Base-by-base conservation (phyloP, 2,797 vertebrate species). In the Cacajao melanocephalus region DNA sequence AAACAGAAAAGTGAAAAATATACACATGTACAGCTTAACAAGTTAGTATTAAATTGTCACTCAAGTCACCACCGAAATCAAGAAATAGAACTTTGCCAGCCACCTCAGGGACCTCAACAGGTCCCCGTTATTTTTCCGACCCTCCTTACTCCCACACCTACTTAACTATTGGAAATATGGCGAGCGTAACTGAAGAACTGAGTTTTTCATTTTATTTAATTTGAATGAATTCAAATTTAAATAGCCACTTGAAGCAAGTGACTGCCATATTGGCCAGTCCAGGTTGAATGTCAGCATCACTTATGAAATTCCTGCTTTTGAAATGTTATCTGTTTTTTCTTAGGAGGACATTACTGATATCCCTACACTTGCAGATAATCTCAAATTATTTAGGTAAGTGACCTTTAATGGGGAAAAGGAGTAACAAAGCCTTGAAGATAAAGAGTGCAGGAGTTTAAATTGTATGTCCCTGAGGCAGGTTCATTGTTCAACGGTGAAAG, bases 321-420 rank as follows among this genome's bases (percentile, higher is more conserved):
- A 98, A 98, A 96, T 96, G 84, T 97, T 97, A 84, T 97, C 98
- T 98, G 92, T 97, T 94, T 98, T 97, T 98, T 93, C 80, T 92
- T 98, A 99, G 99, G 99, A 99, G 99, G 99, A 99, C 98, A 99
- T 99, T 98, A 99, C 99, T 98, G 99, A 99, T 98, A 99, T 99
- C 98, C 99, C 99, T 50, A 99, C 99, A 97, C 99, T 99, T 98
- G 99, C 99, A 98, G 99, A 99, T 98, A 98, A 99, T 98, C 99
- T 99, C 94, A 99, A 98, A 97, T 98, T 99, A 90, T 99, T 99
- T 98, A 99, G 99, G 99, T 99, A 99, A 99, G 99, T 98, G 96
- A 88, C 57, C 92, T 84, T 90, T 95, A 97, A 91, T 41, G 73
- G 48, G 17, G 36, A 57, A 95, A 94, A 19, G 50, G 55, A 93